Evolutionary conservation across 2,113 vertebrate genomes (phyloP).

Genomic region (Salvelinus sp.): DNA sequence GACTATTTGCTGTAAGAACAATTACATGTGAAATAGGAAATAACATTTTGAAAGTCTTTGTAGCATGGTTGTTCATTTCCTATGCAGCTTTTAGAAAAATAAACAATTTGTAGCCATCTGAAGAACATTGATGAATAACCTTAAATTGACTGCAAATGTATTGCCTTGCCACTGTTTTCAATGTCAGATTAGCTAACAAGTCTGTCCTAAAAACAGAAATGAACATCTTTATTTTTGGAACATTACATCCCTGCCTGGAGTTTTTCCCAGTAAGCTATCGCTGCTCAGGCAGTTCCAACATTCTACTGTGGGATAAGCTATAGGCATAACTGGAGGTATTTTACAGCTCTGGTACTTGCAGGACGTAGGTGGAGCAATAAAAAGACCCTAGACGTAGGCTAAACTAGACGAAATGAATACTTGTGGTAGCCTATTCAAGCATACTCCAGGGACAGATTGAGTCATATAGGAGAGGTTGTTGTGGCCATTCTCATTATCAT

Average conservation of each 20-base stretch:
- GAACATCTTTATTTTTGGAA: constrained; percentile 6
- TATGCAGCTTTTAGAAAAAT: background rate
- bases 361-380: background rate
- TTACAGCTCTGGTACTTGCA: background rate
- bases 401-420: background rate
- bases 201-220: constrained; percentile 1
- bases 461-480: constrained; percentile 5
- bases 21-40: no score
- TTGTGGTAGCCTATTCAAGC: background rate
- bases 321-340: no score
- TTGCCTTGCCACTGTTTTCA: background rate
- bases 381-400: background rate
- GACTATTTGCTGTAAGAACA: no score
- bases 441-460: background rate
- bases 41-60: background rate
- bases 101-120: background rate
- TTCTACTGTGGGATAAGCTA: constrained; percentile 3
- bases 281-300: background rate
- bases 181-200: background rate
- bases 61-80: background rate
- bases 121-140: background rate
- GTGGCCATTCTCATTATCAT: constrained; percentile 4
- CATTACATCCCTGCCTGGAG: background rate
- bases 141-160: background rate
- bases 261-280: background rate